These are phyloP conservation scores for Dasyurus viverrinus DNA, from an alignment of 2,113 vertebrate genomes.

Conservation along the genomic window DNA sequence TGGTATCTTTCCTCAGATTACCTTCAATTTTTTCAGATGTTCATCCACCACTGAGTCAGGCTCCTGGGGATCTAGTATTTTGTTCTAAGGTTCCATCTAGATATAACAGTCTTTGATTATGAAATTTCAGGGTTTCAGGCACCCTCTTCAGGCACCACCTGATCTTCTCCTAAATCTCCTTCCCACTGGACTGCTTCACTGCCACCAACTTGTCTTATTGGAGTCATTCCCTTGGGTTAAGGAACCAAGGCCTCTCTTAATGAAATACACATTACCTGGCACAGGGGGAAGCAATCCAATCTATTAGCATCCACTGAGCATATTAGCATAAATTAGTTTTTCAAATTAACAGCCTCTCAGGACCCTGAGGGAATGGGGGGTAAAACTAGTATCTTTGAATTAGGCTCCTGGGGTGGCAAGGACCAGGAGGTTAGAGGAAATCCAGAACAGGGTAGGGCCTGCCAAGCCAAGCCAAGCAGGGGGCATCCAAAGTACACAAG, in stretches of 20 bases:
- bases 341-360: not conserved
- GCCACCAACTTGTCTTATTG: not conserved
- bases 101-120: not conserved
- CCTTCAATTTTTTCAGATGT: not conserved
- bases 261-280: slow-evolving; percentile 3
- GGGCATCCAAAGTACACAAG: not conserved
- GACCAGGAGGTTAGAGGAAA: not conserved
- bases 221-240: not conserved
- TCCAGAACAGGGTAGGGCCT: not conserved
- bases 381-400: not conserved
- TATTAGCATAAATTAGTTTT: not conserved
- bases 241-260: not conserved
- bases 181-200: not conserved
- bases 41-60: not conserved
- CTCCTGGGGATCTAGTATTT: not conserved
- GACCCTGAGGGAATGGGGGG: not conserved
- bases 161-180: not conserved
- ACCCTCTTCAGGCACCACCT: no score
- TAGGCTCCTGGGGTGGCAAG: not conserved
- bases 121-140: not conserved
- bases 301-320: not conserved
- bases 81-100: not conserved
- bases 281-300: not conserved
- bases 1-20: not conserved
- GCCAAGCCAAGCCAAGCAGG: not conserved